Evolutionary conservation across 2,113 vertebrate species (phyloP).

Genomic region (Ceyx melanurus): DNA sequence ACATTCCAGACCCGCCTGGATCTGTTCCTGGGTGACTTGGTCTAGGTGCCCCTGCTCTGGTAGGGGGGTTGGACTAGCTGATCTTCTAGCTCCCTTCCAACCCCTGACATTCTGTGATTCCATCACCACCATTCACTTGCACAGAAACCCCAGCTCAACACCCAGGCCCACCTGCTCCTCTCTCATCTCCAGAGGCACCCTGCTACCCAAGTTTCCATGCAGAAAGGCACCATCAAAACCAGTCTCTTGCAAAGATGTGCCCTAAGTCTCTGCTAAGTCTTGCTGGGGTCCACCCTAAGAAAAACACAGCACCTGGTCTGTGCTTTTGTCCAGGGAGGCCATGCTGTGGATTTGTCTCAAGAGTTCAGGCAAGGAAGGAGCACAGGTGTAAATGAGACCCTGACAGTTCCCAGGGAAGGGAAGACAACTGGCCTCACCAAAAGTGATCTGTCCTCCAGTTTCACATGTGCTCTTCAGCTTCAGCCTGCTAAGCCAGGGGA

Average conservation of each 20-base stretch:
- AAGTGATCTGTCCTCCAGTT: background rate
- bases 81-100: too few species aligned
- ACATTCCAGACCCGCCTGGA: too few species aligned
- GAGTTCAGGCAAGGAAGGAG: background rate
- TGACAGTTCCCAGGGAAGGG: fast-evolving
- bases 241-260: background rate
- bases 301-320: background rate
- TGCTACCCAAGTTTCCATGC: fast-evolving
- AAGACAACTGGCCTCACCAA: fast-evolving
- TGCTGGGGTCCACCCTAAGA: background rate
- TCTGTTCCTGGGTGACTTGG: too few species aligned
- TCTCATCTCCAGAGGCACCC: fast-evolving
- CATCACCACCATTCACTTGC: fast-evolving
- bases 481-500: background rate
- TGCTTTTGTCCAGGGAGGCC: background rate
- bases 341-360: background rate
- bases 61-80: too few species aligned
- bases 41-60: too few species aligned
- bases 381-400: background rate
- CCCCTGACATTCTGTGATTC: too few species aligned
- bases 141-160: fast-evolving
- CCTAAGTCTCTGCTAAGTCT: background rate
- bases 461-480: background rate
- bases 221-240: background rate
- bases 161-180: background rate